These are phyloP conservation scores for Otis tarda DNA, from an alignment of 2,113 vertebrate species.

Conservation along the genomic window DNA sequence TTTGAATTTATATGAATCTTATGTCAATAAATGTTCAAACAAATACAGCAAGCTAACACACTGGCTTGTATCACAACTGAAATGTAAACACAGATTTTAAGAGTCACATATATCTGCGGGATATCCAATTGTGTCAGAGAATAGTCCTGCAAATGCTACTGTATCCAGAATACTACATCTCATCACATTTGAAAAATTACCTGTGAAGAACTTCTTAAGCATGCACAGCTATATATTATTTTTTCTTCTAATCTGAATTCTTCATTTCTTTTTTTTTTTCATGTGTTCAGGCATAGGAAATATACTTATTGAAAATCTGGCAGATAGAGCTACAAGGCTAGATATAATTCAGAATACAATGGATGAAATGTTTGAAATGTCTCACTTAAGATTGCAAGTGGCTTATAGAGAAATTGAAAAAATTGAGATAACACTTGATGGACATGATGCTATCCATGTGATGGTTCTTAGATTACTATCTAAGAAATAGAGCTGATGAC, in stretches of 20 bases:
- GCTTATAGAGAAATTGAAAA: slow-evolving; percentile 16
- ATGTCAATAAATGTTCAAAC: neutral
- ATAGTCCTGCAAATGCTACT: neutral
- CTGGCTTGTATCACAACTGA: neutral
- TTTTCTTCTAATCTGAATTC: neutral
- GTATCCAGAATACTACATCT: neutral
- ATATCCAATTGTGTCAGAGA: neutral
- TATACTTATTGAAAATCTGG: neutral
- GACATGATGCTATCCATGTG: slow-evolving; percentile 11
- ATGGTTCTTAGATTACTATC: neutral
- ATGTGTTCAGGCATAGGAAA: neutral
- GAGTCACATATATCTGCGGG: neutral
- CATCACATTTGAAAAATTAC: neutral
- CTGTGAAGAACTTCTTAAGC: neutral
- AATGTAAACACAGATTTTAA: neutral
- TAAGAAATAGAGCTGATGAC: slow-evolving; percentile 57
- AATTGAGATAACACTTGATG: slow-evolving; percentile 27
- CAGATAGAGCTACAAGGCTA: slow-evolving; percentile 11
- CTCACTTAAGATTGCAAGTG: slow-evolving; percentile 13
- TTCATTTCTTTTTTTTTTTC: neutral
- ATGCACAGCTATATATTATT: neutral
- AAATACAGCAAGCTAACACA: neutral
- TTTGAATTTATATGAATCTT: neutral
- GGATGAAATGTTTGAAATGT: slow-evolving; percentile 40
- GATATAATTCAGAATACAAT: slow-evolving; percentile 47